Evolutionary conservation across 2,888 invertebrate genomes (phyloP).

Genomic region (Kuschelorhynchus macadamiae): DNA sequence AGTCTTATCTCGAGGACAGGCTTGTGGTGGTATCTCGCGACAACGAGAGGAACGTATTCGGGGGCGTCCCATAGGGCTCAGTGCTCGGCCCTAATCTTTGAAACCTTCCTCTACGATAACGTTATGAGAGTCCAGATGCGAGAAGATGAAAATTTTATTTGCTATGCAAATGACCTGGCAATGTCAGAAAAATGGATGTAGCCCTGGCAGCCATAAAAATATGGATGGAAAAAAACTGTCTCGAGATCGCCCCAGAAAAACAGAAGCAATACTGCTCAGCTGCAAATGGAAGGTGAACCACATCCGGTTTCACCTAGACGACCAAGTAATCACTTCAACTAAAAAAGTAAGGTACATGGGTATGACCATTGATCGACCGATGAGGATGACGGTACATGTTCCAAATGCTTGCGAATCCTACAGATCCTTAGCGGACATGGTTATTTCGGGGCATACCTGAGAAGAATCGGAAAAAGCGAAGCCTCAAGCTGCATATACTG

Average conservation of each 20-base stretch:
- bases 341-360: slow-evolving; percentile 39
- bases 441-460: too few relatives aligned
- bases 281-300: neutral
- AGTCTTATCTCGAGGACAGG: neutral
- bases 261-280: neutral
- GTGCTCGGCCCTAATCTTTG: slow-evolving; percentile 40
- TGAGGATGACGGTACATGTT: neutral
- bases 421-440: too few relatives aligned
- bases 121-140: slow-evolving; percentile 1
- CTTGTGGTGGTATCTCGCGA: neutral
- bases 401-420: neutral
- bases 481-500: too few relatives aligned
- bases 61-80: slow-evolving; percentile 47
- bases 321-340: neutral
- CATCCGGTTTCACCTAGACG: neutral
- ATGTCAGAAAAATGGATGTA: neutral
- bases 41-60: neutral
- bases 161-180: slow-evolving; percentile 42
- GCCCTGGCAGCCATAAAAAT: neutral
- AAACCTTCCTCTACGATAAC: slow-evolving; percentile 42
- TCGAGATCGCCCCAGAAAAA: slow-evolving; percentile 13
- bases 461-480: too few relatives aligned
- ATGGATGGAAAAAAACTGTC: slow-evolving; percentile 11
- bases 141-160: slow-evolving; percentile 6
- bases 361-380: slow-evolving; percentile 5